phyloP scores from a whole-genome alignment of 2,888 invertebrate genomes.

The Chrysodeixis includens region DNA sequence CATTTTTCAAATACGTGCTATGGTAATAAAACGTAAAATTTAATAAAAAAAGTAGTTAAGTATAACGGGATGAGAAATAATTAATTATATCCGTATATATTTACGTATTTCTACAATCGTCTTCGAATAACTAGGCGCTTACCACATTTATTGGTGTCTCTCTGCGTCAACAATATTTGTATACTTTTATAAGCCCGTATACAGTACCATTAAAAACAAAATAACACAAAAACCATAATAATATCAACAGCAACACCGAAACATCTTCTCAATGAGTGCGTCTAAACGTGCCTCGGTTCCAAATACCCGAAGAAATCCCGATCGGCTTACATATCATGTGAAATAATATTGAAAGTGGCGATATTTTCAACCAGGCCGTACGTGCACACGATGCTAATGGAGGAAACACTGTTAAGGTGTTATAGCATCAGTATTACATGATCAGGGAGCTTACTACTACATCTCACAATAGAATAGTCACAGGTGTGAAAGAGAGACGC shows the following conservation, averaged over 20 bases:
- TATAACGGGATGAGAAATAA: no score
- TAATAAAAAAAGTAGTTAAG: no score
- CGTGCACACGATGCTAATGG: constrained; percentile 27
- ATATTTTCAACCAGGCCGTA: constrained; percentile 40
- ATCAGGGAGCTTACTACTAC: not conserved
- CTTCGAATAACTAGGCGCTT: no score
- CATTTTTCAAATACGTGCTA: no score
- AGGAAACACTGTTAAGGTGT: constrained; percentile 6
- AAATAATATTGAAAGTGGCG: constrained; percentile 53
- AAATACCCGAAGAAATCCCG: constrained; percentile 24
- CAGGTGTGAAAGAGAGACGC: no score
- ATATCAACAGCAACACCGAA: constrained; percentile 36
- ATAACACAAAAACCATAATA: constrained; percentile 20
- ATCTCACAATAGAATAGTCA: no score
- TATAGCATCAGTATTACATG: not conserved
- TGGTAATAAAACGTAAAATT: no score
- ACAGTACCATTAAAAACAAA: not conserved
- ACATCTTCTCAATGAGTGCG: constrained; percentile 28
- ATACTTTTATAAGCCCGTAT: not conserved
- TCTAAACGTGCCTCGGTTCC: constrained; percentile 40
- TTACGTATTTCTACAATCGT: no score
- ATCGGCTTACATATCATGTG: constrained; percentile 48
- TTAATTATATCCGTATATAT: no score
- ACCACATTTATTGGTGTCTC: no score
- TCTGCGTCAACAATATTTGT: no score